phyloP scores from a whole-genome alignment of 2,888 invertebrate genomes.

The Macaria liturata region DNA sequence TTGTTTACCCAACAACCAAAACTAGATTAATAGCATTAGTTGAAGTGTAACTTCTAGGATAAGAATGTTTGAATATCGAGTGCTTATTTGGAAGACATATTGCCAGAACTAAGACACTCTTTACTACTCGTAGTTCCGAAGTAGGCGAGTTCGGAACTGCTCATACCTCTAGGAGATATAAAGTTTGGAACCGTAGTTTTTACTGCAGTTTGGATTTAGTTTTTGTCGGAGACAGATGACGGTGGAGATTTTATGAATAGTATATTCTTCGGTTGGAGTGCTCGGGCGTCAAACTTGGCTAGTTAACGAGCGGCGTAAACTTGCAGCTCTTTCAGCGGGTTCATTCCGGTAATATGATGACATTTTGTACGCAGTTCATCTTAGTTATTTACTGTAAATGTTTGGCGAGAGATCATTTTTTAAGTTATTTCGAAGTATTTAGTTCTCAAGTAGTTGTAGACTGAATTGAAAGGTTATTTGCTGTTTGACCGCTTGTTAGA shows the following conservation, averaged over 20 bases:
- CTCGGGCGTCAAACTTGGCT: constrained; percentile 11
- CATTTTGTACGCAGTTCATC: constrained; percentile 3
- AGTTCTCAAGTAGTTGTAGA: too few relatives aligned
- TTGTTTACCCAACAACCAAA: too few relatives aligned
- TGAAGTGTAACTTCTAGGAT: too few relatives aligned
- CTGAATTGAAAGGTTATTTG: too few relatives aligned
- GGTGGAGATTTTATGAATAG: constrained; percentile 23
- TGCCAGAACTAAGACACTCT: constrained; percentile 28
- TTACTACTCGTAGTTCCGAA: constrained; percentile 40
- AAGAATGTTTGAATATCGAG: neutral
- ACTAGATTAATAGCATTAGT: too few relatives aligned
- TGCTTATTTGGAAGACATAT: constrained; percentile 28
- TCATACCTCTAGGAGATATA: constrained; percentile 39
- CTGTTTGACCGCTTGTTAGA: too few relatives aligned
- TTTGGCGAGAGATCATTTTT: too few relatives aligned
- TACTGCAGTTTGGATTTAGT: constrained; percentile 44
- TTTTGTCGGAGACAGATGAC: constrained; percentile 34
- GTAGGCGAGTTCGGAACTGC: constrained; percentile 39
- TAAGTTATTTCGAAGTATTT: too few relatives aligned
- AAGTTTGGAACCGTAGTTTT: constrained; percentile 47
- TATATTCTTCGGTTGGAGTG: constrained; percentile 17
- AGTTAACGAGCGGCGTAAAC: constrained; percentile 14
- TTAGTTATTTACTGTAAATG: too few relatives aligned
- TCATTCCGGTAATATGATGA: neutral
- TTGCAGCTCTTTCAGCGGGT: constrained; percentile 4